Evolutionary conservation across 2,888 invertebrate species (phyloP).

Genomic region (Alsophila aescularia): DNA sequence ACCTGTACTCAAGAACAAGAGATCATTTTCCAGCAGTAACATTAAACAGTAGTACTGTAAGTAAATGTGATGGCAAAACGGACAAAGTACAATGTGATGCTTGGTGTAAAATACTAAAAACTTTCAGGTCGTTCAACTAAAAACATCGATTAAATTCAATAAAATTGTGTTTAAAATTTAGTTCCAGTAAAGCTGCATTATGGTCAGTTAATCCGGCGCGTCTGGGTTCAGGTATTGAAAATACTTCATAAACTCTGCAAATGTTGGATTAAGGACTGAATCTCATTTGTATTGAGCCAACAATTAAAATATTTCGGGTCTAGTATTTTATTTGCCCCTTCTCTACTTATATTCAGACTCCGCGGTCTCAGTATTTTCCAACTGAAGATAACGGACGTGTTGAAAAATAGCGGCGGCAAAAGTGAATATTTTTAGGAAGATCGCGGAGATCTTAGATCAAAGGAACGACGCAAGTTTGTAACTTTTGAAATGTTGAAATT

Average conservation of each 20-base stretch:
- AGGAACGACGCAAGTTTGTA: constrained; percentile 62
- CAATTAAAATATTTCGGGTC: constrained; percentile 52
- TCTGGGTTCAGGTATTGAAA: constrained; percentile 17
- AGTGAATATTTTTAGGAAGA: constrained; percentile 49
- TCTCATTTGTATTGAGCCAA: constrained; percentile 26
- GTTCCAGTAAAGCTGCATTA: constrained; percentile 13
- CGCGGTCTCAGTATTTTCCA: not conserved
- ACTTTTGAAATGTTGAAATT: constrained; percentile 61
- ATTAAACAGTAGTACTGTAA: too few species aligned
- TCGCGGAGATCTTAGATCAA: constrained; percentile 46
- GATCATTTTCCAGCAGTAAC: too few species aligned
- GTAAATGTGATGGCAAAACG: too few species aligned
- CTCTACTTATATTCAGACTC: not conserved
- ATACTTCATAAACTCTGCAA: constrained; percentile 26
- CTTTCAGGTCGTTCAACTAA: not conserved
- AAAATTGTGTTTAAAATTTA: constrained; percentile 12
- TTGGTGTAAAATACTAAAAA: not conserved
- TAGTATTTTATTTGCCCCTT: constrained; percentile 20
- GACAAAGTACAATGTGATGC: not conserved
- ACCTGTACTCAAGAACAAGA: too few species aligned
- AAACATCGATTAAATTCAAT: constrained; percentile 2
- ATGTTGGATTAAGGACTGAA: constrained; percentile 24
- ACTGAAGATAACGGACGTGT: not conserved
- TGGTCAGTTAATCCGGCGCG: constrained; percentile 23
- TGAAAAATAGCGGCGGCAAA: not conserved